These are phyloP conservation scores for Agrochola lychnidis DNA, from an alignment of 2,888 invertebrate species.

Conservation along the genomic window DNA sequence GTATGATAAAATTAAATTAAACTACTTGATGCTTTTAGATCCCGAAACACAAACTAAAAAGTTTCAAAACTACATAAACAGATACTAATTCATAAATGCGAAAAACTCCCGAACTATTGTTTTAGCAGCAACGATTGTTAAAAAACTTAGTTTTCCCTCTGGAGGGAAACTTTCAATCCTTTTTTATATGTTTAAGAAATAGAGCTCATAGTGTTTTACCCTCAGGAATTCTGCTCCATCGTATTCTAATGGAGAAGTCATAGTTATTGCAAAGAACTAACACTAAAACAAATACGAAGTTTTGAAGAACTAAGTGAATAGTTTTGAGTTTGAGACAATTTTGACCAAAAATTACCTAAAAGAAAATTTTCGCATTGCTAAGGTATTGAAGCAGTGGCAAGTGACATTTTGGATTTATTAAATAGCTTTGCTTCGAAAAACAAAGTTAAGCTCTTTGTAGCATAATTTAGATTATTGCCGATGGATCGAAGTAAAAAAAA, in stretches of 20 bases:
- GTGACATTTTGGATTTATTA: neutral
- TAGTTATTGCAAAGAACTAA: slow-evolving; percentile 22
- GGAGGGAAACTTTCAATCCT: slow-evolving; percentile 62
- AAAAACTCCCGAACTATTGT: slow-evolving; percentile 63
- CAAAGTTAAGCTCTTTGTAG: neutral
- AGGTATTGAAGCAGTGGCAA: neutral
- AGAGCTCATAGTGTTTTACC: slow-evolving; percentile 46
- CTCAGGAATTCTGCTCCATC: slow-evolving; percentile 56
- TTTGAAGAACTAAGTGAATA: slow-evolving; percentile 21
- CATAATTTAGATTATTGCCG: neutral
- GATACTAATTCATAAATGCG: slow-evolving; percentile 41
- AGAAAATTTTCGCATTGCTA: neutral
- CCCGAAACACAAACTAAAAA: slow-evolving; percentile 23
- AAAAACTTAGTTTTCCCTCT: slow-evolving; percentile 57
- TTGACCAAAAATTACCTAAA: neutral
- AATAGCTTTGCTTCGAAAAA: neutral
- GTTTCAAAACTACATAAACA: slow-evolving; percentile 36
- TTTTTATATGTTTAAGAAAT: slow-evolving; percentile 61
- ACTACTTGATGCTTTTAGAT: slow-evolving; percentile 30
- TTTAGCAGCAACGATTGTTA: slow-evolving; percentile 60
- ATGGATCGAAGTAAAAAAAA: neutral
- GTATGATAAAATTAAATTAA: slow-evolving; percentile 6
- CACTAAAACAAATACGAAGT: slow-evolving; percentile 14
- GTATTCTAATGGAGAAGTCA: slow-evolving; percentile 56
- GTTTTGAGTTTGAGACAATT: slow-evolving; percentile 18